Base-by-base conservation (phyloP, 2,797 vertebrate species). In the Aphelocoma californica region DNA sequence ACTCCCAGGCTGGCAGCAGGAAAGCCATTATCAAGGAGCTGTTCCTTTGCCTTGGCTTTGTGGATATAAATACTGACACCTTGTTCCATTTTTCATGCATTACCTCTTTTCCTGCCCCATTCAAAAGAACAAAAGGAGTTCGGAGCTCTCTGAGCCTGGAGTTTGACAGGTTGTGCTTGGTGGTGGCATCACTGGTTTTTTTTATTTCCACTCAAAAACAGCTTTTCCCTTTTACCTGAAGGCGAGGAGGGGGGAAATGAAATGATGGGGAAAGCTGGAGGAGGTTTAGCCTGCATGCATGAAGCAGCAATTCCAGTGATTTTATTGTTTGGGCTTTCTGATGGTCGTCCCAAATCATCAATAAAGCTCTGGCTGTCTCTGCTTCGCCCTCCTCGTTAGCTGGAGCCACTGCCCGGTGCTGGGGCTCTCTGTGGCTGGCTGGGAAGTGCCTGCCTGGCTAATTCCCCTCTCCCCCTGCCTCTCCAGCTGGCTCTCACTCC, bases 61-160 rank as follows among this genome's bases (percentile, higher is more conserved):
- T 61, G 81, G 75, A 31, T 91, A 78, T 88, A 91, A 96, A 90
- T 88, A 80, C 84, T 36, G 54, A 67, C 60, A 82, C 81, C 86
- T 65, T 60, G 65, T 81, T 86, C 81, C 61, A 40, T 54, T 93
- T 91, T 78, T 92, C 70, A 72, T 32, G 50, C 51, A 7, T 91
- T 71, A 14, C 65, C 93, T 81, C 67, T 92, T 86, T 74, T 29
- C 58, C 57, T 93, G 64, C 32, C 75, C 93, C 57, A 10, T 64
- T 91, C 89, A 83, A 34, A 85, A 86, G 94, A 78, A 91, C 79
- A 83, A 91, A 95, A 92, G 86, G 65, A 75, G 50, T 71, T 93
- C 51, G 73, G 81, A 95, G 81, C 84, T 78, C 73, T 84, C 74
- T 12, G 69, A 89, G 81, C 61, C 32, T 31, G 71, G 32, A 40